Percentiles rank a stretch among this genome's conserved stretches.
Conservation (phyloP, 2,113 vertebrate species). For the Thunnus maccoyii region DNA sequence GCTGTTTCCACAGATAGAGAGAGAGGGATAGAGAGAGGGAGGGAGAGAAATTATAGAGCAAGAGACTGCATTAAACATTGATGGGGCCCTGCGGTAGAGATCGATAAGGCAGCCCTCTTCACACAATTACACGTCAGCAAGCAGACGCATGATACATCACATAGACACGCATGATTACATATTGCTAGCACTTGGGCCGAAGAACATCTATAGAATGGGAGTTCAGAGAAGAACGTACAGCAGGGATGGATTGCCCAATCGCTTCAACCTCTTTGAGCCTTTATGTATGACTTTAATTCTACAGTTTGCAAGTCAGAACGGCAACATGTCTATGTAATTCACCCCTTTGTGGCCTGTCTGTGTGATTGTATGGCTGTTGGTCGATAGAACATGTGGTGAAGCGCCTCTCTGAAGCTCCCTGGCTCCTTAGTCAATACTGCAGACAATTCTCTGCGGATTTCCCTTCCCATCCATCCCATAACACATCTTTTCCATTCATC, state of each 20-base stretch:
- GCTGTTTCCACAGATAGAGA: constrained; percentile 72
- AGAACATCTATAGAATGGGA: constrained; percentile 16
- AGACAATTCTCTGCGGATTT: constrained; percentile 69
- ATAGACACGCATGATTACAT: constrained; percentile 57
- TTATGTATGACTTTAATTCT: constrained; percentile 39
- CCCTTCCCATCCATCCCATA: constrained; percentile 51
- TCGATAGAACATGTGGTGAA: constrained; percentile 78
- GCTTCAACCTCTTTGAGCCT: constrained; percentile 2
- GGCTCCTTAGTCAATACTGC: constrained; percentile 68
- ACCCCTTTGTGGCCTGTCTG: constrained; percentile 51
- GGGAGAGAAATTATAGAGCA: constrained; percentile 59
- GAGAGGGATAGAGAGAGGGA: constrained; percentile 26
- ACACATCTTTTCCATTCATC: constrained; percentile 66
- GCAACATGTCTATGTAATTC: constrained; percentile 55
- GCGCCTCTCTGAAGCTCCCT: constrained; percentile 58
- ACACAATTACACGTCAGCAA: constrained; percentile 83
- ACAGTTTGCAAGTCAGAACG: constrained; percentile 34
- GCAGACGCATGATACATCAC: constrained; percentile 70
- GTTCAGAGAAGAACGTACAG: constrained; percentile 4
- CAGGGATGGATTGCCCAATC: background rate
- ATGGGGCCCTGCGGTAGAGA: constrained; percentile 73
- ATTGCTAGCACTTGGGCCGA: constrained; percentile 16
- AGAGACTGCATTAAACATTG: constrained; percentile 84
- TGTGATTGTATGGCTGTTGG: constrained; percentile 61
- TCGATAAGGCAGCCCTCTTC: constrained; percentile 80